These are phyloP conservation scores for Drosophila pseudotalamancana DNA, from an alignment of 2,888 invertebrate genomes.

Conservation along the genomic window DNA sequence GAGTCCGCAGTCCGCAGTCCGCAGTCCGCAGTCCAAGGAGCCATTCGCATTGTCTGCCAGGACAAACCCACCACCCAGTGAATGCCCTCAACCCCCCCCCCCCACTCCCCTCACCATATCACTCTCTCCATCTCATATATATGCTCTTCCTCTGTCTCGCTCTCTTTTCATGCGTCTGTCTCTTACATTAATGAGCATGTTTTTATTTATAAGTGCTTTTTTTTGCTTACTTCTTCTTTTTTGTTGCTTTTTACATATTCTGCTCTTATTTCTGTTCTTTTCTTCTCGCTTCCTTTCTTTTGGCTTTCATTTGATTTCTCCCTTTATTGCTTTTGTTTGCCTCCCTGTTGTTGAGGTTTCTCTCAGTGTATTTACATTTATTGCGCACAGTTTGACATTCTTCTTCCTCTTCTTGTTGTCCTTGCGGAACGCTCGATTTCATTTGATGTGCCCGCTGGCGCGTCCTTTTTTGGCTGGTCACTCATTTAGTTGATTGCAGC, in stretches of 20 bases:
- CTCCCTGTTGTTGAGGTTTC: too few species aligned
- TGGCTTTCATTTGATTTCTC: constrained; percentile 33
- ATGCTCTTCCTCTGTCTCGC: background rate
- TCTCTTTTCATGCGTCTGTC: constrained; percentile 47
- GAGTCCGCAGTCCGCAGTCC: too few species aligned
- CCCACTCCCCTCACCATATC: background rate
- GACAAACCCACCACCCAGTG: background rate
- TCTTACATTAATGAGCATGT: constrained; percentile 80
- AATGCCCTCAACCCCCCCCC: background rate
- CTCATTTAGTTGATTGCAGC: constrained; percentile 67
- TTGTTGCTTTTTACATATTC: constrained; percentile 1
- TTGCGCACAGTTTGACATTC: constrained; percentile 45
- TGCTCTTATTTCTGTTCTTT: constrained; percentile 21
- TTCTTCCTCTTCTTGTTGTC: constrained; percentile 9
- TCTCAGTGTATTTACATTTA: constrained; percentile 48
- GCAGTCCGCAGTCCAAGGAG: constrained; percentile 55
- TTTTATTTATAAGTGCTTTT: constrained; percentile 76
- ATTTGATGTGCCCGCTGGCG: constrained; percentile 70
- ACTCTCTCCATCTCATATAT: too few species aligned
- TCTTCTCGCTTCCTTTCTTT: constrained; percentile 25
- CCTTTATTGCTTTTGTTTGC: constrained; percentile 6
- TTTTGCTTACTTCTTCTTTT: constrained; percentile 9
- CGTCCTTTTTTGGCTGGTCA: constrained; percentile 48
- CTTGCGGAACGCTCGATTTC: constrained; percentile 64
- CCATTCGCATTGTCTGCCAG: constrained; percentile 51